Conservation (phyloP, 2,888 invertebrate species). For the Nesidiocoris tenuis region DNA sequence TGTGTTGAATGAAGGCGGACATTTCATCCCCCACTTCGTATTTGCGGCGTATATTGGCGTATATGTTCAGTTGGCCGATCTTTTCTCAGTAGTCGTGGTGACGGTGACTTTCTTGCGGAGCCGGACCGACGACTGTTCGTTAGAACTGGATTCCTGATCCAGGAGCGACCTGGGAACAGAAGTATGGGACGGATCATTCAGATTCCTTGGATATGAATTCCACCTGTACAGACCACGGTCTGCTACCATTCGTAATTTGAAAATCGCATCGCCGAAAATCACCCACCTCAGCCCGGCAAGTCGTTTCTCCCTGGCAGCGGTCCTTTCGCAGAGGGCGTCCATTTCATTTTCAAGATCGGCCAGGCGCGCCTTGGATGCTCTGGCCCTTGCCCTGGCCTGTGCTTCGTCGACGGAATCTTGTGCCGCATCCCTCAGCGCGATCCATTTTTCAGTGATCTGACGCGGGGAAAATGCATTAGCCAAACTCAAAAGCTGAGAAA, state of each 20-base stretch:
- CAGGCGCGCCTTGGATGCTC: constrained; percentile 66
- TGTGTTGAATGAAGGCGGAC: too few species aligned
- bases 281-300: constrained; percentile 67
- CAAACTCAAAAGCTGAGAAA: too few species aligned
- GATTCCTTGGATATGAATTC: background rate
- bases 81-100: constrained; percentile 36
- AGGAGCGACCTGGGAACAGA: constrained; percentile 9
- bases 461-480: too few species aligned
- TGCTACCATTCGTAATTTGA: too few species aligned
- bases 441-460: constrained; percentile 58
- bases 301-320: constrained; percentile 69
- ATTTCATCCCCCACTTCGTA: too few species aligned
- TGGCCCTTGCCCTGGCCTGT: constrained; percentile 66
- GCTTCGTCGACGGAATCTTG: constrained; percentile 51
- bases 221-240: too few species aligned
- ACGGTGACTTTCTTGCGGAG: constrained; percentile 40
- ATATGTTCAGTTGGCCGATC: constrained; percentile 13
- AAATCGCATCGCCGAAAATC: too few species aligned
- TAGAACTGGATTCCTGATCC: constrained; percentile 52
- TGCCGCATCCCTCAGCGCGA: constrained; percentile 47
- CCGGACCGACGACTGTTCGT: constrained; percentile 35
- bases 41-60: background rate
- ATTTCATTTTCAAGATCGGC: constrained; percentile 74
- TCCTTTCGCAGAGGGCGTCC: constrained; percentile 68
- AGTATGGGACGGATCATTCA: background rate